phyloP scores from a whole-genome alignment of 2,113 vertebrate genomes.

The Gracilinanus agilis region DNA sequence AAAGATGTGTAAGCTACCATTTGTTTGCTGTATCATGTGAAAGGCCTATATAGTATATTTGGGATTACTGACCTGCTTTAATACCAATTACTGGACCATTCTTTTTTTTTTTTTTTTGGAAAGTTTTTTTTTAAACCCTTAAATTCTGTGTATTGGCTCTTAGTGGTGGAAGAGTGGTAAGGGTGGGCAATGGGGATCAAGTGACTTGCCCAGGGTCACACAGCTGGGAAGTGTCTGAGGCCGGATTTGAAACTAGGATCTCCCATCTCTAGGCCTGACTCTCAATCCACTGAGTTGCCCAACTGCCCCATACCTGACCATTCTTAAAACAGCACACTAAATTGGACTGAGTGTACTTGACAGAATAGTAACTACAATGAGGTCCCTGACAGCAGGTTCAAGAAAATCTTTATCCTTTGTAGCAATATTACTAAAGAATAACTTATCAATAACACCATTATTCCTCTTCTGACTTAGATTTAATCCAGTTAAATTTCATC shows the following conservation, averaged over 20 bases:
- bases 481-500: slow-evolving; percentile 92
- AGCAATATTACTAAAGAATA: slow-evolving; percentile 93
- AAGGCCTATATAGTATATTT: slow-evolving; percentile 97
- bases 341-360: slow-evolving; percentile 99
- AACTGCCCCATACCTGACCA: no score
- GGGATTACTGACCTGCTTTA: slow-evolving; percentile 96
- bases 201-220: no score
- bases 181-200: no score
- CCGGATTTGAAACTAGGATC: no score
- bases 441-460: slow-evolving; percentile 84
- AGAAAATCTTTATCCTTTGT: slow-evolving; percentile 91
- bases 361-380: slow-evolving; percentile 93
- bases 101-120: no score
- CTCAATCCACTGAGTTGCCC: no score
- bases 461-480: slow-evolving; percentile 96
- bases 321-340: slow-evolving; percentile 97
- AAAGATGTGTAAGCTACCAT: slow-evolving; percentile 98
- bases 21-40: slow-evolving; percentile 96
- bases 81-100: slow-evolving; percentile 98
- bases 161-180: no score
- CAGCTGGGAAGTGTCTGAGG: no score
- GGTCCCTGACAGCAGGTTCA: slow-evolving; percentile 90
- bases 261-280: no score
- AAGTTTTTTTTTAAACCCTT: no score
- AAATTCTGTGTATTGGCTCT: no score